Evolutionary conservation across 2,797 vertebrate species (phyloP).

Genomic region (Ctenosaura bakeri): DNA sequence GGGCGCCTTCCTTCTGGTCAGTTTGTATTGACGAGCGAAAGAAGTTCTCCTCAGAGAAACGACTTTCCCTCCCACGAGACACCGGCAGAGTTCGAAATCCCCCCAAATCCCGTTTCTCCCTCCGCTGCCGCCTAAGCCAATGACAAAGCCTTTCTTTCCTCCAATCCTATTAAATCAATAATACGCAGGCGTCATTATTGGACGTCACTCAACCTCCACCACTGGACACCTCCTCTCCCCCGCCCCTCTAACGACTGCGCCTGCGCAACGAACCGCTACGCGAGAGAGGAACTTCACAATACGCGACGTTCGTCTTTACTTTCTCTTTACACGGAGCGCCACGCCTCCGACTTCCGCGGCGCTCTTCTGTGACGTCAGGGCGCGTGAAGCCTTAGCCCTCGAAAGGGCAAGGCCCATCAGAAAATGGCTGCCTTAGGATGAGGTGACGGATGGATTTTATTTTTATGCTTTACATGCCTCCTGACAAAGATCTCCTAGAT

Average conservation of each 20-base stretch:
- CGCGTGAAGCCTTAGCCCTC: background rate
- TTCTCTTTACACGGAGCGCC: too few species aligned
- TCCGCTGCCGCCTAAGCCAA: background rate
- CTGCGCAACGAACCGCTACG: background rate
- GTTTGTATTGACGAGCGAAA: too few species aligned
- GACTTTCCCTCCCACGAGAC: too few species aligned
- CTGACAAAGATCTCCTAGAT: background rate
- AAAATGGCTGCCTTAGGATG: background rate
- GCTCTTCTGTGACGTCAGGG: background rate
- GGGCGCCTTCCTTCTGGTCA: background rate
- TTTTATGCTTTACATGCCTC: too few species aligned
- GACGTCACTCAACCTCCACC: too few species aligned
- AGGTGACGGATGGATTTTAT: background rate
- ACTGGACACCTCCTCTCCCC: background rate
- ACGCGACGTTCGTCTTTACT: rapidly evolving
- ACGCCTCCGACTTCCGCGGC: background rate
- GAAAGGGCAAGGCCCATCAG: background rate
- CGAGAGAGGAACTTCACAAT: rapidly evolving
- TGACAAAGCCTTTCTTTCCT: background rate
- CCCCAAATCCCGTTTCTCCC: background rate
- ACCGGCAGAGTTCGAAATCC: background rate
- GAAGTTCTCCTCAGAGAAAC: too few species aligned
- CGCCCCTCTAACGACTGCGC: background rate
- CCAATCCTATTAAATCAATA: background rate
- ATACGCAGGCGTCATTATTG: background rate